Percentiles rank a stretch among this genome's conserved stretches.
Evolutionary conservation across 2,113 vertebrate genomes (phyloP).

Genomic region (Myotis lucifugus): DNA sequence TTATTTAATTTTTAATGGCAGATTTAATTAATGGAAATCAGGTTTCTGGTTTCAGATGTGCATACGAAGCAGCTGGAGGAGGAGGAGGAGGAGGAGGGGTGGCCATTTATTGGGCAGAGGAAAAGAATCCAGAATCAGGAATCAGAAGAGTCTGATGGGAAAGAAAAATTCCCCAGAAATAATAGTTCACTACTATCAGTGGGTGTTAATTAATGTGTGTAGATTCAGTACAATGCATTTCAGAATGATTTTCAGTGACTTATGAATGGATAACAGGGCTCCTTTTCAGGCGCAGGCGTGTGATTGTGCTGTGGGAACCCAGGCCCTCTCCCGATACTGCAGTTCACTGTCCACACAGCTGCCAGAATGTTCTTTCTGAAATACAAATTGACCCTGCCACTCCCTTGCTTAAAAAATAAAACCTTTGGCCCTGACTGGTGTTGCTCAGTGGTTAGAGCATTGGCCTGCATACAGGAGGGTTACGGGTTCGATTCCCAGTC

Average conservation of each 20-base stretch:
- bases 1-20: slow-evolving; percentile 93
- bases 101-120: slow-evolving; percentile 70
- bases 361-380: not conserved
- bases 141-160: not conserved
- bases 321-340: not conserved
- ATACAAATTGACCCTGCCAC: not conserved
- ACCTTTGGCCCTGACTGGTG: not conserved
- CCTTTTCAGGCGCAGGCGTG: not conserved
- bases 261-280: not conserved
- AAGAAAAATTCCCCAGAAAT: not conserved
- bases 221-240: not conserved
- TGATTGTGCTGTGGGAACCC: not conserved
- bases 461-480: too few relatives aligned
- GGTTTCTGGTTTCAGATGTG: slow-evolving; percentile 82
- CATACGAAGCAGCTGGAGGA: slow-evolving; percentile 72
- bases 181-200: not conserved
- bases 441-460: too few relatives aligned
- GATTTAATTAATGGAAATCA: slow-evolving; percentile 91
- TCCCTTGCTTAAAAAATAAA: not conserved
- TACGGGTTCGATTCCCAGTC: too few relatives aligned
- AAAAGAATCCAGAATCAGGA: slow-evolving; percentile 72
- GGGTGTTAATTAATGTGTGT: not conserved
- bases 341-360: not conserved
- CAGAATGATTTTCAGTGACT: not conserved
- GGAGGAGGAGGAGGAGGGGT: slow-evolving; percentile 67